Percentiles rank a stretch among this genome's conserved stretches.
Evolutionary conservation across 2,888 invertebrate genomes (phyloP).

Genomic region (Aethes cnicana): DNA sequence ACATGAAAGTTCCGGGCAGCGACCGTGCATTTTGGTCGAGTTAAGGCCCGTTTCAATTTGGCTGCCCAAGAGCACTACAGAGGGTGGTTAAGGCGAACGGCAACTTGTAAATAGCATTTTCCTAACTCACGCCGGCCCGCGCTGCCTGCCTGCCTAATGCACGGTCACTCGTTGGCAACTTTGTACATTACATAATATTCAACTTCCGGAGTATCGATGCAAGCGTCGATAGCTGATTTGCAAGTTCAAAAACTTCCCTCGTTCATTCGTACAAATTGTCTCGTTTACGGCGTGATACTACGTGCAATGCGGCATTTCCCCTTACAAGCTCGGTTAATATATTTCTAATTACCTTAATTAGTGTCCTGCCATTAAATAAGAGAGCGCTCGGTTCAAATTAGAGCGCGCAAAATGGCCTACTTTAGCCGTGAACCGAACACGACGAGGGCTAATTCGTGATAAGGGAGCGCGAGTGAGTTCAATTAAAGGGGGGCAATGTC

Average conservation of each 20-base stretch:
- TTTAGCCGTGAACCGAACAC: conserved; percentile 71
- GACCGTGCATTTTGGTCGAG: conserved; percentile 61
- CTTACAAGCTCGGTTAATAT: conserved; percentile 51
- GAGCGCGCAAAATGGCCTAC: conserved; percentile 67
- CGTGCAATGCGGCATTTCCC: conserved; percentile 47
- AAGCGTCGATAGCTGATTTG: conserved; percentile 22
- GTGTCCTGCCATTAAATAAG: conserved; percentile 66
- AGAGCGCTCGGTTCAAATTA: conserved; percentile 70
- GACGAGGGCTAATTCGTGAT: conserved; percentile 72
- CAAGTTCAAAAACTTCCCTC: conserved; percentile 12
- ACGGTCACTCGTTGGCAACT: conserved; percentile 57
- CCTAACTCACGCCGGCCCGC: conserved; percentile 51
- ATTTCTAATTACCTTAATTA: conserved; percentile 75
- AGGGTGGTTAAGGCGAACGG: conserved; percentile 54
- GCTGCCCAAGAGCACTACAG: conserved; percentile 60
- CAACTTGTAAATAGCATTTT: conserved; percentile 73
- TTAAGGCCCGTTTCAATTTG: conserved; percentile 70
- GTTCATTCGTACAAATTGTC: conserved; percentile 7
- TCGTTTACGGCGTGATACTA: conserved; percentile 34
- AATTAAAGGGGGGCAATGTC: conserved; percentile 68
- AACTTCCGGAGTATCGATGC: conserved; percentile 5
- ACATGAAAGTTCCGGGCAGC: conserved; percentile 52
- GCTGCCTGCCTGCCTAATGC: conserved; percentile 51
- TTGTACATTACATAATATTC: conserved; percentile 34
- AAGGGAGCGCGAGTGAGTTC: conserved; percentile 67